A percentile compares a stretch with the other conserved stretches of the same genome.
phyloP scores from a whole-genome alignment of 2,113 vertebrate genomes.

The Sturnira hondurensis region DNA sequence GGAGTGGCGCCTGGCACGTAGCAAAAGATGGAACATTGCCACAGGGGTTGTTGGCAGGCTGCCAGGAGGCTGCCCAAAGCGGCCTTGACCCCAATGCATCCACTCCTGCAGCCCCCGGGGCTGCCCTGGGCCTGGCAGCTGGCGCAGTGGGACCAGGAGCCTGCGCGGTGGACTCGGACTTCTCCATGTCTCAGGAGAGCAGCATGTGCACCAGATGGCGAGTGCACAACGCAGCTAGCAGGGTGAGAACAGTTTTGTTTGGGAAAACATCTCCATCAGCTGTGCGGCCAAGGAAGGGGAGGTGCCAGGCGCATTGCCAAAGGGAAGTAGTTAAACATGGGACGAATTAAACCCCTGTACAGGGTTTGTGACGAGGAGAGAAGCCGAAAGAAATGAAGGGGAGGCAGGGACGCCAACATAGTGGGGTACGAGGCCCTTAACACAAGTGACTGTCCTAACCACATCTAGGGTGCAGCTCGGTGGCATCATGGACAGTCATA shows the following conservation, averaged over 20 bases:
- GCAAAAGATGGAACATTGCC: not conserved
- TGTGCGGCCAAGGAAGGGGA: not conserved
- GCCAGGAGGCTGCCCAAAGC: not conserved
- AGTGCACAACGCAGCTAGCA: not conserved
- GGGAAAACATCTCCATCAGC: slow-evolving; percentile 15
- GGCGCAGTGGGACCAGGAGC: not conserved
- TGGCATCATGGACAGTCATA: not conserved
- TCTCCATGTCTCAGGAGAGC: not conserved
- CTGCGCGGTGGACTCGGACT: not conserved
- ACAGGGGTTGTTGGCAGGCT: not conserved
- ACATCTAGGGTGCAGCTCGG: not conserved
- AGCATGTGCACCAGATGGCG: not conserved
- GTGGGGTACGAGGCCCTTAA: not conserved
- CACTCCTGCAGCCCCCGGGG: not conserved
- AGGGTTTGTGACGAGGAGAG: not conserved
- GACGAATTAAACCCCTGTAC: too few relatives aligned
- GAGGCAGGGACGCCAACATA: not conserved
- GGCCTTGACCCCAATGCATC: not conserved
- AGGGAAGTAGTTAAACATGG: not conserved
- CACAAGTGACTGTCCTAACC: not conserved
- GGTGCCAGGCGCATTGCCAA: not conserved
- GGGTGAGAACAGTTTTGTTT: not conserved
- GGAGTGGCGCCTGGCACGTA: too few relatives aligned
- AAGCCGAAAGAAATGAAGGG: not conserved
- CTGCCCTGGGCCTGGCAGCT: not conserved